Conservation (phyloP, 2,113 vertebrate species). For the Odontesthes bonariensis region DNA sequence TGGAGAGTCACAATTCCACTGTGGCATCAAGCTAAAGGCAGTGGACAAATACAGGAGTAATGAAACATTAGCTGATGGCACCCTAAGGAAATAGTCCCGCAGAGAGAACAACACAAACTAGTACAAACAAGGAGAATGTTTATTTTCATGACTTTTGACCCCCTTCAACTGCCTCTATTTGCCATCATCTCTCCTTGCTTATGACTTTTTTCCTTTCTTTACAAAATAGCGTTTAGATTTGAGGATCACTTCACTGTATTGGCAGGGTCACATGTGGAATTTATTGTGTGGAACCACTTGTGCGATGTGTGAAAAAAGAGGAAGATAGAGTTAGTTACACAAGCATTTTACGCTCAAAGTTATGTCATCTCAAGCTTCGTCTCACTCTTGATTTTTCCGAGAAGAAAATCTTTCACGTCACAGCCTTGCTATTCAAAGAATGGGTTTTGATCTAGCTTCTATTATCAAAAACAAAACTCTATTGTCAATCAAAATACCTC, state of each 20-base stretch:
- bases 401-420: conserved; percentile 11
- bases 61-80: conserved; percentile 47
- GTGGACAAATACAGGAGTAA: conserved; percentile 36
- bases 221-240: conserved; percentile 17
- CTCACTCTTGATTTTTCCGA: conserved; percentile 10
- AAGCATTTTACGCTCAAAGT: neutral
- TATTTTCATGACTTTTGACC: conserved; percentile 51
- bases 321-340: conserved; percentile 6
- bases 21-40: conserved; percentile 40
- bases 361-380: neutral
- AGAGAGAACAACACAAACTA: conserved; percentile 46
- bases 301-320: neutral
- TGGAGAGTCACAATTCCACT: conserved; percentile 49
- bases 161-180: neutral
- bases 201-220: conserved; percentile 13
- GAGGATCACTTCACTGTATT: conserved; percentile 10
- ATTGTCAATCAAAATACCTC: conserved; percentile 16
- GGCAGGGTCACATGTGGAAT: conserved; percentile 9
- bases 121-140: conserved; percentile 41
- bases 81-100: conserved; percentile 54
- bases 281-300: neutral
- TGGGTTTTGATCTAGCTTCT: neutral
- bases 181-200: conserved; percentile 4
- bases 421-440: neutral
- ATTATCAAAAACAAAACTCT: conserved; percentile 16